A percentile compares a stretch with the other conserved stretches of the same genome.
phyloP scores from a whole-genome alignment of 35 echinoderm and acorn worm species.

The Amphiura filiformis region DNA sequence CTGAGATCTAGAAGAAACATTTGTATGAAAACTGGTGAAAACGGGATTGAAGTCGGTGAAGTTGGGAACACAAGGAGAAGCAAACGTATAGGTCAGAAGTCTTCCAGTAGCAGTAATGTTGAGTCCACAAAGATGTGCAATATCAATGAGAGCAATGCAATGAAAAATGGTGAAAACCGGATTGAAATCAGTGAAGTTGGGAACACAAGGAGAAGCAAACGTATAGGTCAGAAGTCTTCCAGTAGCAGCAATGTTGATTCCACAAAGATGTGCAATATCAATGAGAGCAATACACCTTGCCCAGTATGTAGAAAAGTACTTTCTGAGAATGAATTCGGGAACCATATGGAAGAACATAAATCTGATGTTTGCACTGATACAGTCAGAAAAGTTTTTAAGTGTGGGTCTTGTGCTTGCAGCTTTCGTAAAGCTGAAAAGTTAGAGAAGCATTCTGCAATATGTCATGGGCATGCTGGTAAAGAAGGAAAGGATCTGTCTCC shows the following conservation, averaged over 20 bases:
- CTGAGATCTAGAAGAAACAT: too few relatives aligned
- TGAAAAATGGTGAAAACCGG: neutral
- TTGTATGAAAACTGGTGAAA: neutral
- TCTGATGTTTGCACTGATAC: neutral
- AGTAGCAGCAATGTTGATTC: too few relatives aligned
- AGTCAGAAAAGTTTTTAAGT: neutral
- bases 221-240: too few relatives aligned
- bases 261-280: too few relatives aligned
- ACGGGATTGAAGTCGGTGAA: too few relatives aligned
- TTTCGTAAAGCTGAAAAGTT: neutral
- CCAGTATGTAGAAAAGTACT: neutral
- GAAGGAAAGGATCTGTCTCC: neutral
- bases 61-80: too few relatives aligned
- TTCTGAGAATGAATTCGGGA: neutral
- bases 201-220: too few relatives aligned
- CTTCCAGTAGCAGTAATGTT: too few relatives aligned
- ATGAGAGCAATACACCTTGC: neutral
- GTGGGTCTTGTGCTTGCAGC: neutral
- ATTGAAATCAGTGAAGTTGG: too few relatives aligned
- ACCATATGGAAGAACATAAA: neutral
- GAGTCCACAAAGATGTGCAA: too few relatives aligned
- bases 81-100: too few relatives aligned
- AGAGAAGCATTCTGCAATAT: neutral
- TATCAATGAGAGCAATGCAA: too few relatives aligned
- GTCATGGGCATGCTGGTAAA: neutral